Conservation (phyloP, 2,113 vertebrate species). For the Casuarius casuarius region DNA sequence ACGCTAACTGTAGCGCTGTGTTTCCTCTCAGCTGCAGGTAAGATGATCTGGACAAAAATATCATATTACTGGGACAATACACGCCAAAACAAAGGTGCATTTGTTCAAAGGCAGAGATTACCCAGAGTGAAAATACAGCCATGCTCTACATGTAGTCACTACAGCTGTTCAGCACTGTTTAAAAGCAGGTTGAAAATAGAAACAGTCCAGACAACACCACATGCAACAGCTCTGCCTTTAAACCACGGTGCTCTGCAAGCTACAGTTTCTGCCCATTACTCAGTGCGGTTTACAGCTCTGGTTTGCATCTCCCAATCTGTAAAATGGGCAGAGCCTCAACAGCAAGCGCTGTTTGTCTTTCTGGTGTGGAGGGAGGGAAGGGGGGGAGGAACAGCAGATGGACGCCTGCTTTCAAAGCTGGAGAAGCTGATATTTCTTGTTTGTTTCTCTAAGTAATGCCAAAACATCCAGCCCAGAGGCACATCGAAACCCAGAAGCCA, state of each 20-base stretch:
- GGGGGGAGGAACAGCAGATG: not conserved
- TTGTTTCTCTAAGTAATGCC: accelerated
- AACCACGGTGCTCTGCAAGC: not conserved
- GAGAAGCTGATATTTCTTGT: not conserved
- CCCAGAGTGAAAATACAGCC: accelerated
- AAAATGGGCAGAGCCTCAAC: not conserved
- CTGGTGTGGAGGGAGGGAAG: not conserved
- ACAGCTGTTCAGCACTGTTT: slow-evolving; percentile 5
- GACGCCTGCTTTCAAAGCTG: not conserved
- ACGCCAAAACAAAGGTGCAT: slow-evolving; percentile 32
- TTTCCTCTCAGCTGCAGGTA: slow-evolving; percentile 52
- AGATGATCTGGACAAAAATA: not conserved
- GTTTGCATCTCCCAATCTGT: not conserved
- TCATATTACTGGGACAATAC: not conserved
- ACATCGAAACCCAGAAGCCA: accelerated
- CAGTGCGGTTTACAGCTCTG: not conserved
- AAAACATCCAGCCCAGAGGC: not conserved
- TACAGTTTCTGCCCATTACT: accelerated
- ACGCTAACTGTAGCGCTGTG: not conserved
- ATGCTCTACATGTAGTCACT: accelerated
- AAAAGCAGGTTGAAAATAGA: not conserved
- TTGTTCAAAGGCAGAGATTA: not conserved
- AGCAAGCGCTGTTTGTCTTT: not conserved
- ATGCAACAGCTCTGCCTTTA: not conserved
- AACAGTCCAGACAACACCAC: accelerated